Percentiles rank a stretch among this genome's conserved stretches.
phyloP scores from a whole-genome alignment of 2,888 invertebrate species.

The Himalopsyche tibetana region DNA sequence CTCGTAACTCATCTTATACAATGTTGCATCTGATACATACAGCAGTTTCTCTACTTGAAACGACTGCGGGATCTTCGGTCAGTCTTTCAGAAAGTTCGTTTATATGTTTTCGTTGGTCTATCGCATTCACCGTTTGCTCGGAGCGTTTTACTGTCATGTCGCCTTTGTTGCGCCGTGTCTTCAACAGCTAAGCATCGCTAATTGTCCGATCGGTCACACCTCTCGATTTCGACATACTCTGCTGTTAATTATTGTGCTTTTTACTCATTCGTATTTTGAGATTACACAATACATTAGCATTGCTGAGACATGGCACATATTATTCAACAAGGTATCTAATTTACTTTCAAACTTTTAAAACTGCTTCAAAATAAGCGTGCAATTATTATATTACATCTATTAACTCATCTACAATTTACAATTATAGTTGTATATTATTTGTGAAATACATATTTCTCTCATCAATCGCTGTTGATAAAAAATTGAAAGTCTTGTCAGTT shows the following conservation, averaged over 20 bases:
- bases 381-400: too few relatives aligned
- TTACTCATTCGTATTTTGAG: too few relatives aligned
- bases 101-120: not conserved
- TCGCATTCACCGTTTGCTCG: not conserved
- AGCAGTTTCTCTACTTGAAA: not conserved
- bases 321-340: too few relatives aligned
- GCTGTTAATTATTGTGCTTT: not conserved
- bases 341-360: too few relatives aligned
- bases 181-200: not conserved
- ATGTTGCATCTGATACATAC: not conserved
- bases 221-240: not conserved
- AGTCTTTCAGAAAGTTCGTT: not conserved
- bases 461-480: too few relatives aligned
- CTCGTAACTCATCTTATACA: not conserved
- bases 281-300: too few relatives aligned
- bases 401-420: too few relatives aligned
- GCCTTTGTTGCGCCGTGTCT: not conserved
- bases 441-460: too few relatives aligned
- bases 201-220: constrained; percentile 28
- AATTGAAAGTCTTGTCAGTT: too few relatives aligned
- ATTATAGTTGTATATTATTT: too few relatives aligned
- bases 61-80: not conserved
- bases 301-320: too few relatives aligned
- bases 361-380: too few relatives aligned
- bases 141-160: not conserved